Percentiles rank a stretch among this genome's conserved stretches.
phyloP scores from a whole-genome alignment of 1,140 invertebrate species.

The Whitmania pigra region DNA sequence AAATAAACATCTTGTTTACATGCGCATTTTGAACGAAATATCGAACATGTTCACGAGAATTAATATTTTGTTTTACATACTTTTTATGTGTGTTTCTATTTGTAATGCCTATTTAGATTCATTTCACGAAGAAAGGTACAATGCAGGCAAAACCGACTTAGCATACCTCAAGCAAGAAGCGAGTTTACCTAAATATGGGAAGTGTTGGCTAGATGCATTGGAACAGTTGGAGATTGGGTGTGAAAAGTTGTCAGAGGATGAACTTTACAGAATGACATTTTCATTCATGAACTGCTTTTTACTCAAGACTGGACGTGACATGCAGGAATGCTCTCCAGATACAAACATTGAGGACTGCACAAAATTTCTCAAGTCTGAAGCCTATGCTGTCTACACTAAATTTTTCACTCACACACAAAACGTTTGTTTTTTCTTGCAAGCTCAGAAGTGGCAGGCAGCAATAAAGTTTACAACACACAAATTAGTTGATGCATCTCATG shows the following conservation, averaged over 20 bases:
- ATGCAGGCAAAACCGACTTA: constrained; percentile 33
- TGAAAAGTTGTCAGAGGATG: constrained; percentile 48
- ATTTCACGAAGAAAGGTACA: constrained; percentile 22
- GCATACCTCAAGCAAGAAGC: constrained; percentile 31
- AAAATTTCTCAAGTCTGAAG: constrained; percentile 47
- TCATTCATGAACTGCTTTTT: constrained; percentile 57
- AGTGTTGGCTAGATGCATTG: constrained; percentile 53
- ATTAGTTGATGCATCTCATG: constrained; percentile 41
- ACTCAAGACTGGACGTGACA: constrained; percentile 47
- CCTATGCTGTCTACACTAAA: constrained; percentile 51
- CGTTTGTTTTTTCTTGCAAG: constrained; percentile 55
- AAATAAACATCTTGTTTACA: too few species aligned
- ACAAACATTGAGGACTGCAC: constrained; percentile 45
- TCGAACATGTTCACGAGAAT: too few species aligned
- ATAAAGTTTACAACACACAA: constrained; percentile 49
- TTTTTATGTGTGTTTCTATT: too few species aligned
- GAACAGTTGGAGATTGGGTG: constrained; percentile 47
- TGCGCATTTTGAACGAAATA: too few species aligned
- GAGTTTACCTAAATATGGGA: constrained; percentile 47
- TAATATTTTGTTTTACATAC: too few species aligned
- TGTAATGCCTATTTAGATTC: not conserved
- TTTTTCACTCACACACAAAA: constrained; percentile 58
- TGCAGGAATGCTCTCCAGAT: constrained; percentile 46
- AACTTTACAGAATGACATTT: constrained; percentile 51
- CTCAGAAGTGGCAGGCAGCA: constrained; percentile 53